These are phyloP conservation scores for Nettapus auritus DNA, from an alignment of 2,113 vertebrate genomes.

Conservation along the genomic window DNA sequence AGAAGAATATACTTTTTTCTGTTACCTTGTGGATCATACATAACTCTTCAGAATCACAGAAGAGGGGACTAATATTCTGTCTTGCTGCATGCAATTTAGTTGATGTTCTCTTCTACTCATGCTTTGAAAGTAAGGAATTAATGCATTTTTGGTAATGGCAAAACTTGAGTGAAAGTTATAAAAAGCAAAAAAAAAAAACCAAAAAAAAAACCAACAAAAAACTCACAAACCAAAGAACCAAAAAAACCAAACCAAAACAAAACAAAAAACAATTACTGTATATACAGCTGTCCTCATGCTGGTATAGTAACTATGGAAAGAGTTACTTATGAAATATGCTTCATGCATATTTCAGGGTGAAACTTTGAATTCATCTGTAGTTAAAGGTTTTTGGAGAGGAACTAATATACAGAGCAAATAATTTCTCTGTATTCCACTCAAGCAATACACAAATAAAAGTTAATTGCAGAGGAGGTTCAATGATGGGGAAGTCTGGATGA, in stretches of 20 bases:
- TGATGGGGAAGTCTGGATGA: neutral
- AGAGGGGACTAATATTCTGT: neutral
- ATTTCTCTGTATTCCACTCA: neutral
- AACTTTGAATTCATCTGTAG: neutral
- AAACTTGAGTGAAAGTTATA: neutral
- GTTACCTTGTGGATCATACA: neutral
- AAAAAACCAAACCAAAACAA: no score
- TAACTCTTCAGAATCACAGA: neutral
- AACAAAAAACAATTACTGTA: neutral
- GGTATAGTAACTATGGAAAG: neutral
- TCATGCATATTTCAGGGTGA: neutral
- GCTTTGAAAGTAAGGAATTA: neutral
- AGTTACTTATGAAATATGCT: neutral
- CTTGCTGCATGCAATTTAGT: neutral
- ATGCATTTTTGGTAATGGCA: neutral
- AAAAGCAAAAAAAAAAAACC: neutral
- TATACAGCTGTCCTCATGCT: neutral
- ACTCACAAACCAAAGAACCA: no score
- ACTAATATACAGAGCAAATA: neutral
- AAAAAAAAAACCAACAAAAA: neutral
- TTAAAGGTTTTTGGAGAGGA: neutral
- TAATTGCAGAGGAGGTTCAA: neutral
- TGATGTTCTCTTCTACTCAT: neutral
- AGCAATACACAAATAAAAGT: neutral
- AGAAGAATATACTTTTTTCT: neutral